Percentiles rank a stretch among this genome's conserved stretches.
These are phyloP conservation scores for Crocidura indochinensis DNA, from an alignment of 2,797 vertebrate genomes.

Conservation along the genomic window DNA sequence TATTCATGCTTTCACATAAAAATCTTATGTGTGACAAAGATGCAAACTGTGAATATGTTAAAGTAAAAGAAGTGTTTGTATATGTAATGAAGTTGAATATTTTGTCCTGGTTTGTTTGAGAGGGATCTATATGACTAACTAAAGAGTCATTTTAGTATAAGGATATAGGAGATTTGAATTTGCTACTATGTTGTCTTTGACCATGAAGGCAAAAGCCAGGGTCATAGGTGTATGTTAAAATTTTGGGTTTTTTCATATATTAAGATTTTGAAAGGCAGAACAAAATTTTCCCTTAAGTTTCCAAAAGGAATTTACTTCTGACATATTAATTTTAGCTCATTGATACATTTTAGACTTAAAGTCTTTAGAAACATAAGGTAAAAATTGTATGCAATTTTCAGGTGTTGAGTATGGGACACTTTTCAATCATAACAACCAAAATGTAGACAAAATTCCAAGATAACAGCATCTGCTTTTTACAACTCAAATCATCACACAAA, in stretches of 20 bases:
- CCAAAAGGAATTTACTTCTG: background rate
- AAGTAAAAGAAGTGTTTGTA: background rate
- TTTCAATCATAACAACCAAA: background rate
- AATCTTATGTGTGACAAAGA: background rate
- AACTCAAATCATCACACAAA: background rate
- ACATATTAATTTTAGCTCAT: background rate
- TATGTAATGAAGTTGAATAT: background rate
- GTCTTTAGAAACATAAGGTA: background rate
- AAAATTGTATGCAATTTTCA: too few species aligned
- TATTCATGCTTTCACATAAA: conserved; percentile 62
- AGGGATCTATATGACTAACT: background rate
- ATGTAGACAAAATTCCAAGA: background rate
- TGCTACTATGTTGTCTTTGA: background rate
- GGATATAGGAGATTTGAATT: conserved; percentile 6
- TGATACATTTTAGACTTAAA: background rate
- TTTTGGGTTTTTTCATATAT: too few species aligned
- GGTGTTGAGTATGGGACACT: too few species aligned
- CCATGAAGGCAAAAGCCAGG: background rate
- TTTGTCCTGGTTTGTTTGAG: background rate
- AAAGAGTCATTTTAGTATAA: background rate
- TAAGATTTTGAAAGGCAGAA: background rate
- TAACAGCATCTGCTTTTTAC: background rate
- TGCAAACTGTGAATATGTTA: conserved; percentile 33
- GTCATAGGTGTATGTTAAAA: background rate
- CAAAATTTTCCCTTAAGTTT: background rate